A percentile compares a stretch with the other conserved stretches of the same genome.
Conservation (phyloP, 2,113 vertebrate species). For the Fulmarus glacialis region DNA sequence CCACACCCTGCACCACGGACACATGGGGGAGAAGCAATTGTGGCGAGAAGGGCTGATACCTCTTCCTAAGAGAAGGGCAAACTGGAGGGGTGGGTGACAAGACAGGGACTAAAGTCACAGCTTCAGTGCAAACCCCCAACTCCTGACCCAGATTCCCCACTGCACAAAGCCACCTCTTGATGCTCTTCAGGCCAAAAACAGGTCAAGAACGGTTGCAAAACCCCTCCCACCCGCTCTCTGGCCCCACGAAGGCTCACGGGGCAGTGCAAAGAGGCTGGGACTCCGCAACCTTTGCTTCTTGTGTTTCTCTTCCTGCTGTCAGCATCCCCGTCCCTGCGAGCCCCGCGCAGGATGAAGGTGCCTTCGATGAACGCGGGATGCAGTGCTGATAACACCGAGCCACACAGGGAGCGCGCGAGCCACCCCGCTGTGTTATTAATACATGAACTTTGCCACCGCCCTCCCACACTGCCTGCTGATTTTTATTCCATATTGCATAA, state of each 20-base stretch:
- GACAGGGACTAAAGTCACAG: neutral
- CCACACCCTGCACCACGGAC: fast-evolving
- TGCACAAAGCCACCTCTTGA: neutral
- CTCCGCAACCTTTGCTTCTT: neutral
- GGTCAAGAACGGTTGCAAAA: fast-evolving
- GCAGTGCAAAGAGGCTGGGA: neutral
- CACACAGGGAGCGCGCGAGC: neutral
- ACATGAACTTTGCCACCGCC: conserved; percentile 72
- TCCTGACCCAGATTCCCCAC: neutral
- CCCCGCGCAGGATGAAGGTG: neutral
- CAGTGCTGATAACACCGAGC: neutral
- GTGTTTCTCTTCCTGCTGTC: fast-evolving
- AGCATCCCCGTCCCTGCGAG: neutral
- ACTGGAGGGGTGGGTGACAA: neutral
- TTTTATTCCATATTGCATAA: conserved; percentile 81
- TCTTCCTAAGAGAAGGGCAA: fast-evolving
- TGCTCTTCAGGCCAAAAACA: neutral
- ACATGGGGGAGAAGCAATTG: neutral
- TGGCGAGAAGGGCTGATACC: fast-evolving
- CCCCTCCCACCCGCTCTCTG: neutral
- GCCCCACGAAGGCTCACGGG: fast-evolving
- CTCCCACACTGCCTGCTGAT: conserved; percentile 74
- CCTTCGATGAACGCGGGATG: neutral
- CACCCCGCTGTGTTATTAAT: conserved; percentile 68
- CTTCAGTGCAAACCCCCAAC: neutral